Percentiles rank a stretch among this genome's conserved stretches.
Evolutionary conservation across 2,888 invertebrate genomes (phyloP).

Genomic region (Yponomeuta malinellus): DNA sequence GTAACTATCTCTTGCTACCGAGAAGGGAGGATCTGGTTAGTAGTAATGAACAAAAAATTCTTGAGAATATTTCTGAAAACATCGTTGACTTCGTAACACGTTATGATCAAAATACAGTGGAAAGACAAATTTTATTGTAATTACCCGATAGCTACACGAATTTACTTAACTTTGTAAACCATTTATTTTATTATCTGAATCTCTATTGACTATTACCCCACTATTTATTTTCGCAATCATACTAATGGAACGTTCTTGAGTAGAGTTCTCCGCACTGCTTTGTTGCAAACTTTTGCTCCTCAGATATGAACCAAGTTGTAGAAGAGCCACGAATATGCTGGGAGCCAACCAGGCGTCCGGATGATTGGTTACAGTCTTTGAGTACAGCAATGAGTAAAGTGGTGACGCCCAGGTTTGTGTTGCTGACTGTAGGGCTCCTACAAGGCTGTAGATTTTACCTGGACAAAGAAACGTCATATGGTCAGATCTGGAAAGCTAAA

Average conservation of each 20-base stretch:
- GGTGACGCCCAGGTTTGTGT: constrained; percentile 60
- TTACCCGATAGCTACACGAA: too few species aligned
- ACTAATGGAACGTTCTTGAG: background rate
- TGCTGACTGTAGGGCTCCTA: constrained; percentile 66
- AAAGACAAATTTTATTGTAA: too few species aligned
- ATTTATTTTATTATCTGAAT: background rate
- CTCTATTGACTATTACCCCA: background rate
- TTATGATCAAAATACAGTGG: too few species aligned
- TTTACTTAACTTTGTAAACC: background rate
- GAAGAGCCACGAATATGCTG: constrained; percentile 43
- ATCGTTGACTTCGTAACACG: too few species aligned
- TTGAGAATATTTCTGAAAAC: too few species aligned
- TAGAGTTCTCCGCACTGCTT: background rate
- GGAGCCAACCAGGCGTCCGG: constrained; percentile 66
- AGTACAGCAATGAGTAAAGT: constrained; percentile 59
- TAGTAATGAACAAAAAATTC: too few species aligned
- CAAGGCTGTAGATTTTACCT: constrained; percentile 71
- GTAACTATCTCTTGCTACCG: too few species aligned
- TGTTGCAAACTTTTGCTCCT: constrained; percentile 32
- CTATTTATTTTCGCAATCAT: background rate
- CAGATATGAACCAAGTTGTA: constrained; percentile 54
- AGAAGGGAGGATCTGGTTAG: too few species aligned
- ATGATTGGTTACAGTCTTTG: constrained; percentile 49
- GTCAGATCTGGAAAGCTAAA: too few species aligned
- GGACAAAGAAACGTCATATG: constrained; percentile 27